A percentile compares a stretch with the other conserved stretches of the same genome.
phyloP scores from a whole-genome alignment of 92 coral and sea anemone species.

The Diadumene lineata region DNA sequence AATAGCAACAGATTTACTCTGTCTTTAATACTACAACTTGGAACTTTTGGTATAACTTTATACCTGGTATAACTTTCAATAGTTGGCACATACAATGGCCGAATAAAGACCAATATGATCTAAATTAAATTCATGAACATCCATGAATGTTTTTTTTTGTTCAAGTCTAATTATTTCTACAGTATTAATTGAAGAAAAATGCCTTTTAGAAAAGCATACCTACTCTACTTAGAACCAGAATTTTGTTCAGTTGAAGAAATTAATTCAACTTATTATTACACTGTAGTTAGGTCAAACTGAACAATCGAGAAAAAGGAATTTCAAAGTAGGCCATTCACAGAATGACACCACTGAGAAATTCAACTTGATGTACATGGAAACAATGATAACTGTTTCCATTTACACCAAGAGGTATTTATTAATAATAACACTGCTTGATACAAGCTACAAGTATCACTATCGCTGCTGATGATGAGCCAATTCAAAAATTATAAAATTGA shows the following conservation, averaged over 20 bases:
- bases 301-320: constrained; percentile 3
- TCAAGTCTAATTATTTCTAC: neutral
- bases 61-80: neutral
- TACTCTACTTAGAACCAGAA: too few species aligned
- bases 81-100: constrained; percentile 15
- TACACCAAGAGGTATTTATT: constrained; percentile 10
- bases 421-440: constrained; percentile 77
- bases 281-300: constrained; percentile 11
- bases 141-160: neutral
- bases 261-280: neutral
- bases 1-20: neutral
- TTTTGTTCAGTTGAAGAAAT: constrained; percentile 6
- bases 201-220: constrained; percentile 5
- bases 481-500: neutral
- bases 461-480: constrained; percentile 30
- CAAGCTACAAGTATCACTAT: constrained; percentile 75
- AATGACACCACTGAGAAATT: constrained; percentile 20
- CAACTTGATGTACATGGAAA: constrained; percentile 8
- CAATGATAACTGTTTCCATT: neutral
- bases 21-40: neutral
- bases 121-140: constrained; percentile 9
- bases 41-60: neutral
- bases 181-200: neutral
- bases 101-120: constrained; percentile 40
- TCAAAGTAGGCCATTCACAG: constrained; percentile 22